Conservation (phyloP, 2,113 vertebrate species). For the Brachionichthys hirsutus region DNA sequence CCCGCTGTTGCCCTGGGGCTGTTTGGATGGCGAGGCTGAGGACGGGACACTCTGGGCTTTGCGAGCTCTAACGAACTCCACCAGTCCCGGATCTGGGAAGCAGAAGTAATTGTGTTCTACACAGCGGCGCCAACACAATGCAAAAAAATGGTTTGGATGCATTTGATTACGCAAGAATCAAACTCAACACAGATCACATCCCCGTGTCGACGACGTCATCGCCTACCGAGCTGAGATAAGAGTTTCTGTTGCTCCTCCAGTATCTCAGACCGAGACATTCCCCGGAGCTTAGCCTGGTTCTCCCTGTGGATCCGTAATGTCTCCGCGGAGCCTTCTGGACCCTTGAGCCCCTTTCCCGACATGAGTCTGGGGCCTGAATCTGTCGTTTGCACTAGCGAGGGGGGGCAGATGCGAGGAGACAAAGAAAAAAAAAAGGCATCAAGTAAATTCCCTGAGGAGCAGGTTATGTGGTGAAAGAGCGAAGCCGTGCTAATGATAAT, state of each 20-base stretch:
- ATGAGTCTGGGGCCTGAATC: slow-evolving; percentile 69
- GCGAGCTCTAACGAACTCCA: slow-evolving; percentile 87
- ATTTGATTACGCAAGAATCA: not conserved
- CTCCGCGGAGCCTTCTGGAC: slow-evolving; percentile 74
- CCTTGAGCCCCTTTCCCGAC: slow-evolving; percentile 85
- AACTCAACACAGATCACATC: not conserved
- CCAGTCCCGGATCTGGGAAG: slow-evolving; percentile 84
- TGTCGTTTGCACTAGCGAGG: slow-evolving; percentile 9
- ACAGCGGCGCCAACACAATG: slow-evolving; percentile 6
- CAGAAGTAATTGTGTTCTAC: slow-evolving; percentile 28
- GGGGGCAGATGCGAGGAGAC: not conserved
- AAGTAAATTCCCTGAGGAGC: not conserved
- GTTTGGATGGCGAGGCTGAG: slow-evolving; percentile 44
- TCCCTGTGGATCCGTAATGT: slow-evolving; percentile 86
- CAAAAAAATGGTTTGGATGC: not conserved
- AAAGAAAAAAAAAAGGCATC: not conserved
- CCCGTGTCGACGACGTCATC: not conserved
- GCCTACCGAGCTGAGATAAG: slow-evolving; percentile 86
- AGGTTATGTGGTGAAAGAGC: too few species aligned
- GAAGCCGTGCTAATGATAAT: too few species aligned
- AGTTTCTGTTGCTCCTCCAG: slow-evolving; percentile 84
- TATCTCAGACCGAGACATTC: slow-evolving; percentile 85
- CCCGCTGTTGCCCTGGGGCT: slow-evolving; percentile 18
- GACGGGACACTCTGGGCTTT: slow-evolving; percentile 52
- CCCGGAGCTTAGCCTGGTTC: slow-evolving; percentile 82